Evolutionary conservation across 2,113 vertebrate species (phyloP).

Genomic region (Lipophrys pholis): DNA sequence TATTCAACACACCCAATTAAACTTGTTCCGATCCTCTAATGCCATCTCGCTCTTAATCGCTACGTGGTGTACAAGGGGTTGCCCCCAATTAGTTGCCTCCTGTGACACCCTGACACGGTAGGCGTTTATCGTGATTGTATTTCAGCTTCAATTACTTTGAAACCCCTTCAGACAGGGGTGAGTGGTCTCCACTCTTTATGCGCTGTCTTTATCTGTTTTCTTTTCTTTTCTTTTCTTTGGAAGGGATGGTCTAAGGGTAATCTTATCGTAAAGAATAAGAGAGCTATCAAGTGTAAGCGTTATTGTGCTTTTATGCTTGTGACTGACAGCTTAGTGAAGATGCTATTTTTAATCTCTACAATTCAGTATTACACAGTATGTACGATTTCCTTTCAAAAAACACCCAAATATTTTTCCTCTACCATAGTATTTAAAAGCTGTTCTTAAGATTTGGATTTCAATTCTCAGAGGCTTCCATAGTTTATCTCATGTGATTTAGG

Average conservation of each 20-base stretch:
- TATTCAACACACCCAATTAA: conserved; percentile 66
- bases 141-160: conserved; percentile 66
- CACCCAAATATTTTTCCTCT: too few relatives aligned
- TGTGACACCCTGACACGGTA: conserved; percentile 63
- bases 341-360: neutral
- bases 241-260: neutral
- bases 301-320: neutral
- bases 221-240: neutral
- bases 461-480: too few relatives aligned
- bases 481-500: too few relatives aligned
- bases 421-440: too few relatives aligned
- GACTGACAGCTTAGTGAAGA: neutral
- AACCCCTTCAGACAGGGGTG: conserved; percentile 40
- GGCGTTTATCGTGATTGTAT: conserved; percentile 42
- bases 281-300: conserved; percentile 7
- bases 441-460: too few relatives aligned
- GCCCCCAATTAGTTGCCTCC: conserved; percentile 69
- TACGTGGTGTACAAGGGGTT: conserved; percentile 31
- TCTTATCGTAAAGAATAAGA: conserved; percentile 11
- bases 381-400: too few relatives aligned
- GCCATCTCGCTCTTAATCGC: conserved; percentile 58
- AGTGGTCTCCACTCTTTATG: conserved; percentile 16
- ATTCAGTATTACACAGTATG: too few relatives aligned
- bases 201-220: neutral
- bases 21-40: conserved; percentile 50